phyloP scores from a whole-genome alignment of 2,888 invertebrate species.

The Dendrolimus houi region DNA sequence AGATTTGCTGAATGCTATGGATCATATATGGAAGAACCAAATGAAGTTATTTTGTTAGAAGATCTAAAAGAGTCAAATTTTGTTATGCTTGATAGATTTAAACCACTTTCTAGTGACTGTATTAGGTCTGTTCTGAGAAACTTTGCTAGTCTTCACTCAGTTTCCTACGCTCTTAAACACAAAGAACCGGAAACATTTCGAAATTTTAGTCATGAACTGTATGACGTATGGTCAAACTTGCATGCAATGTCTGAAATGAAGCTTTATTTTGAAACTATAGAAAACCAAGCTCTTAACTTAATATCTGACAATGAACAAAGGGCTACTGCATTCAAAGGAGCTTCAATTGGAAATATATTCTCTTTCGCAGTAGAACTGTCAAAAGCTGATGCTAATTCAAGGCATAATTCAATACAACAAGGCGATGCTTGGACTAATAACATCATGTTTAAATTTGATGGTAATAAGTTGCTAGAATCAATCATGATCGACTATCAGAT shows the following conservation, averaged over 20 bases:
- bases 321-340: slow-evolving; percentile 9
- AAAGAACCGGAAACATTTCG: slow-evolving; percentile 4
- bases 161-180: slow-evolving; percentile 10
- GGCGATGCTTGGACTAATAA: slow-evolving; percentile 39
- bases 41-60: slow-evolving; percentile 28
- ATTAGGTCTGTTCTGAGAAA: slow-evolving; percentile 7
- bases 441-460: slow-evolving; percentile 27
- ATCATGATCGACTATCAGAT: slow-evolving; percentile 38
- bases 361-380: slow-evolving; percentile 9
- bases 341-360: slow-evolving; percentile 3
- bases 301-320: slow-evolving; percentile 11
- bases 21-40: slow-evolving; percentile 11
- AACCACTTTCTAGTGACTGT: slow-evolving; percentile 1
- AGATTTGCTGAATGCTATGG: slow-evolving; percentile 26
- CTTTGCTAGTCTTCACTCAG: slow-evolving; percentile 14
- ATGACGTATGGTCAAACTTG: slow-evolving; percentile 5
- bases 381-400: slow-evolving; percentile 13
- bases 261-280: neutral
- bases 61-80: slow-evolving; percentile 19
- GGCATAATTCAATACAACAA: slow-evolving; percentile 25
- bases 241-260: neutral
- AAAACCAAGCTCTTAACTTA: slow-evolving; percentile 1
- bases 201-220: neutral
- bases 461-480: slow-evolving; percentile 11
- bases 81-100: slow-evolving; percentile 18